Evolutionary conservation across 2,888 invertebrate genomes (phyloP), one percentile per base, ranked within the genome.

Genomic region (Polydrusus tereticollis): DNA sequence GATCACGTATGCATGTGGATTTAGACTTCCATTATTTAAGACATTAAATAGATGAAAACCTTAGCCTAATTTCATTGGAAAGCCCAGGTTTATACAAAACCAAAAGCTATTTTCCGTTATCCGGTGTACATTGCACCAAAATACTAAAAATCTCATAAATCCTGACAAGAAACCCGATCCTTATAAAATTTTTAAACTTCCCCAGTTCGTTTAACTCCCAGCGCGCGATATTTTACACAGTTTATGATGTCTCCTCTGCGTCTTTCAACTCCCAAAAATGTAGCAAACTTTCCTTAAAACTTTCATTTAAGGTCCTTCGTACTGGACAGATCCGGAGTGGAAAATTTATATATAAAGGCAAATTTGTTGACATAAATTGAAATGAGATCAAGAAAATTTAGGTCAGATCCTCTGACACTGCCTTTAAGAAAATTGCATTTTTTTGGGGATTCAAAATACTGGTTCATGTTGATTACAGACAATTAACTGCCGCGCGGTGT

Each of bases 181-280:
- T 69, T 73, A 73, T 73, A 65, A 73, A 73, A 73, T 55, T 73
- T 73, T 73, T 65, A 73, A 69, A 73, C 57, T 68, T 60, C 59
- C 64, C 69, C 63, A 63, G 72, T 67, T 72, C 63, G 63, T 63
- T 67, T 68, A 63, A 63, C 38, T 72, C 68, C 72, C 67, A 68
- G 23, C n/a, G 63, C 72, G 71, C 60, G 43, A 66, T 66, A 71
- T 71, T 71, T 71, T 71, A 66, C 71, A 68, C 68, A 59, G 55
- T 73, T 73, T 73, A 73, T 69, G 73, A 73, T 73, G 73, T 72
- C 72, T 72, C 72, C 59, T 66, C 69, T 64, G 73, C 55, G 69
- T 71, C 66, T 68, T 68, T 64, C 64, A 64, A 58, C 68, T 64
- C 63, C 72, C 68, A 63, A 72, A 72, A 72, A 72, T 72, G 68